Evolutionary conservation across 1,140 invertebrate species (phyloP).

Genomic region (Charaxes varanes): DNA sequence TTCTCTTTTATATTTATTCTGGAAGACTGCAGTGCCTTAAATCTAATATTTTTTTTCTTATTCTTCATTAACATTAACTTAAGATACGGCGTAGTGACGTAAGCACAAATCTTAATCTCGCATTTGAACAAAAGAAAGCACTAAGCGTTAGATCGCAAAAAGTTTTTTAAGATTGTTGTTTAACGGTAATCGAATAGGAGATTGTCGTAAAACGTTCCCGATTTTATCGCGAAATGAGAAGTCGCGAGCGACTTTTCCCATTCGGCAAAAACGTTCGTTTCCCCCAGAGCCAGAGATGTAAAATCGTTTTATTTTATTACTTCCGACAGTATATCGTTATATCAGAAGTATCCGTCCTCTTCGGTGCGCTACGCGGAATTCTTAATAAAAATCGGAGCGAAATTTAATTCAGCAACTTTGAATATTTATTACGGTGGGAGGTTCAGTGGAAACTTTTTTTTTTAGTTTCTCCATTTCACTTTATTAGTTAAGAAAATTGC

Average conservation of each 20-base stretch:
- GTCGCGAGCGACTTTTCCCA: conserved; percentile 69
- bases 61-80: too few relatives aligned
- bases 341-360: conserved; percentile 47
- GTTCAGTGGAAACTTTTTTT: conserved; percentile 13
- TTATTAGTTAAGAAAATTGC: conserved; percentile 10
- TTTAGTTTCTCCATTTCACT: conserved; percentile 16
- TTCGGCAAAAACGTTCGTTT: conserved; percentile 70
- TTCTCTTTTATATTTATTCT: too few relatives aligned
- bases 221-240: conserved; percentile 72
- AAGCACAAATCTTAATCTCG: conserved; percentile 15
- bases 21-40: too few relatives aligned
- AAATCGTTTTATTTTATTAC: conserved; percentile 74
- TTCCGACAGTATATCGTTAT: conserved; percentile 68
- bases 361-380: conserved; percentile 36
- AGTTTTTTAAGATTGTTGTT: conserved; percentile 65
- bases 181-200: conserved; percentile 69
- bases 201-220: conserved; percentile 70
- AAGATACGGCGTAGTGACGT: conserved; percentile 9
- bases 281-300: conserved; percentile 69
- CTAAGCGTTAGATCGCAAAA: conserved; percentile 28
- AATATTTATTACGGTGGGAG: conserved; percentile 19
- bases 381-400: conserved; percentile 34
- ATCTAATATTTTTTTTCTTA: too few relatives aligned
- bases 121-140: conserved; percentile 17
- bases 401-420: conserved; percentile 22